These are phyloP conservation scores for Megaceryle alcyon DNA, from an alignment of 2,797 vertebrate species.

Conservation along the genomic window DNA sequence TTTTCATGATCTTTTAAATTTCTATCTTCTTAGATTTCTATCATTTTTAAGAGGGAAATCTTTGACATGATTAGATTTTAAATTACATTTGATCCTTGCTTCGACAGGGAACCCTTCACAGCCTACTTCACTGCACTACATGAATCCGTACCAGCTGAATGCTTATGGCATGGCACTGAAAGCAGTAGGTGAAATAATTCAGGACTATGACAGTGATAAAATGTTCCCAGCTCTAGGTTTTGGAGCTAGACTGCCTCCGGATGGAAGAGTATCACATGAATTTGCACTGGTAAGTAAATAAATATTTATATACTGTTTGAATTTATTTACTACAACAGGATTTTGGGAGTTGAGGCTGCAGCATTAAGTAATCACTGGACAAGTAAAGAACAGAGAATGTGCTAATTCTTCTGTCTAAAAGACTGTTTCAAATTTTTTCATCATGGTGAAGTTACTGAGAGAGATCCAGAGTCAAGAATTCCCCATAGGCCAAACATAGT, in stretches of 20 bases:
- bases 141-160: slow-evolving; percentile 97
- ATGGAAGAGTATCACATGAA: slow-evolving; percentile 95
- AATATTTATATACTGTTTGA: neutral
- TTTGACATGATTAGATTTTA: neutral
- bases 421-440: neutral
- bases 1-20: neutral
- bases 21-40: neutral
- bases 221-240: slow-evolving; percentile 98
- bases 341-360: neutral
- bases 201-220: slow-evolving; percentile 98
- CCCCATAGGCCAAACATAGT: neutral
- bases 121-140: slow-evolving; percentile 96
- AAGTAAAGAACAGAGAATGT: neutral
- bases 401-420: neutral
- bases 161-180: slow-evolving; percentile 96
- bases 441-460: neutral
- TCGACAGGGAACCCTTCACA: slow-evolving; percentile 93
- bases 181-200: slow-evolving; percentile 97
- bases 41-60: neutral
- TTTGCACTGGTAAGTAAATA: slow-evolving; percentile 91
- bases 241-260: slow-evolving; percentile 95
- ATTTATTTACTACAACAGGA: neutral
- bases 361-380: neutral
- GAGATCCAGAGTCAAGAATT: neutral
- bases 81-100: slow-evolving; percentile 8